Percentiles rank a stretch among this genome's conserved stretches.
phyloP scores from a whole-genome alignment of 2,888 invertebrate genomes.

The Conchocele bisecta region DNA sequence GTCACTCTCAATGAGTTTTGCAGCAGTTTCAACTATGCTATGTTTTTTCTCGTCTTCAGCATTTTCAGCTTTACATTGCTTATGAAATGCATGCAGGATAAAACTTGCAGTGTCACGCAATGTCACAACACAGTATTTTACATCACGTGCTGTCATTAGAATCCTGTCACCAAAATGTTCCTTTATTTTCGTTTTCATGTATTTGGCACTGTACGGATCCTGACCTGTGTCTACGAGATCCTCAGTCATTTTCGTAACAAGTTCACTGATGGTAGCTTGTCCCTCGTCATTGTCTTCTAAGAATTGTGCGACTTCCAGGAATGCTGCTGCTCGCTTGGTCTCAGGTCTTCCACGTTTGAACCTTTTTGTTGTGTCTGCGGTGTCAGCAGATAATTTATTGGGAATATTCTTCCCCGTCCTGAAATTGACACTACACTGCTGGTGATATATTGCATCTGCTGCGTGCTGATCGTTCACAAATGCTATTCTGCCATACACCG shows the following conservation, averaged over 20 bases:
- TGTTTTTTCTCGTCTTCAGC: constrained; percentile 39
- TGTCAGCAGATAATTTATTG: no score
- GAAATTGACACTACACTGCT: no score
- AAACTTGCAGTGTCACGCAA: constrained; percentile 29
- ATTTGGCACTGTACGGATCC: constrained; percentile 18
- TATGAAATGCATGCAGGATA: constrained; percentile 43
- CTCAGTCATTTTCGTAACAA: constrained; percentile 36
- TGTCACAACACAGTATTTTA: constrained; percentile 48
- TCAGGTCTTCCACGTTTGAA: no score
- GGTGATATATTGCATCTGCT: no score
- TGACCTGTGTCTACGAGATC: constrained; percentile 23
- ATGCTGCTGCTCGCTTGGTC: no score
- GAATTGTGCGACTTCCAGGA: no score
- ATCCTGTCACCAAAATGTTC: constrained; percentile 53
- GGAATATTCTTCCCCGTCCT: no score
- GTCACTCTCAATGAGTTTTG: constrained; percentile 60
- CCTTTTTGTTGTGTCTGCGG: no score
- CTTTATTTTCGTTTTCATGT: constrained; percentile 52
- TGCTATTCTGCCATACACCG: no score
- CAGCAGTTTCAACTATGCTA: constrained; percentile 55
- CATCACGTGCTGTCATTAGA: constrained; percentile 46
- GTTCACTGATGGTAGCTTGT: constrained; percentile 33
- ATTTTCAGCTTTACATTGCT: constrained; percentile 11
- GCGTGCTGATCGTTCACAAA: no score
- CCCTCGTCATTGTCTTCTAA: constrained; percentile 42